phyloP scores from a whole-genome alignment of 2,888 invertebrate species.

The Merodon equestris region DNA sequence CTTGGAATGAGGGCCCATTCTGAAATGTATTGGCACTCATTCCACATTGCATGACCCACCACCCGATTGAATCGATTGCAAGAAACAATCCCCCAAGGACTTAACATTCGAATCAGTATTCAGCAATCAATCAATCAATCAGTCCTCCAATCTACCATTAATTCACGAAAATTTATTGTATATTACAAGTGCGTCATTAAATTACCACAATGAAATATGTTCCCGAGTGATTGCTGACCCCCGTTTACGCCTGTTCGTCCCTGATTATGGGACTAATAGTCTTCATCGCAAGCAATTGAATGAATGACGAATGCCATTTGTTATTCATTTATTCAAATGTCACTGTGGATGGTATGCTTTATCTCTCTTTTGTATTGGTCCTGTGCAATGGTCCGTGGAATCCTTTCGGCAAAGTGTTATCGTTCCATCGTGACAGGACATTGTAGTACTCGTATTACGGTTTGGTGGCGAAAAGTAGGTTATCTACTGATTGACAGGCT shows the following conservation, averaged over 20 bases:
- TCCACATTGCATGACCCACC: conserved; percentile 22
- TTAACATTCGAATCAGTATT: conserved; percentile 42
- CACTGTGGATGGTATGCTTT: background rate
- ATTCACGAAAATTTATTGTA: conserved; percentile 21
- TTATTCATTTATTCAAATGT: conserved; percentile 29
- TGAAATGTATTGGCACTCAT: conserved; percentile 52
- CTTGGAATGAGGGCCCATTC: background rate
- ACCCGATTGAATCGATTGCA: background rate
- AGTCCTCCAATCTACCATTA: too few species aligned
- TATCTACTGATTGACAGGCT: conserved; percentile 33
- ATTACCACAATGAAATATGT: conserved; percentile 62
- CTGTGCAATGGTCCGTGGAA: background rate
- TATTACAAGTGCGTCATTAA: conserved; percentile 40
- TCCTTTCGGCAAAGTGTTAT: conserved; percentile 11
- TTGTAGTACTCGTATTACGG: too few species aligned
- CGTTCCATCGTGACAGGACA: background rate
- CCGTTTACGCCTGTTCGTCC: background rate
- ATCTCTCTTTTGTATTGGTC: background rate
- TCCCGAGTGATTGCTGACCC: conserved; percentile 29
- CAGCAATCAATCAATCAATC: conserved; percentile 60
- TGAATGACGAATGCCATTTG: conserved; percentile 18
- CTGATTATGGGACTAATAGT: conserved; percentile 33
- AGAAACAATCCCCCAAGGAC: conserved; percentile 25
- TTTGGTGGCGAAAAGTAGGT: conserved; percentile 23
- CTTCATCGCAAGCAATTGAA: conserved; percentile 1